A percentile compares a stretch with the other conserved stretches of the same genome.
These are phyloP conservation scores for Lithophane socia DNA, from an alignment of 2,888 invertebrate species.

Conservation along the genomic window DNA sequence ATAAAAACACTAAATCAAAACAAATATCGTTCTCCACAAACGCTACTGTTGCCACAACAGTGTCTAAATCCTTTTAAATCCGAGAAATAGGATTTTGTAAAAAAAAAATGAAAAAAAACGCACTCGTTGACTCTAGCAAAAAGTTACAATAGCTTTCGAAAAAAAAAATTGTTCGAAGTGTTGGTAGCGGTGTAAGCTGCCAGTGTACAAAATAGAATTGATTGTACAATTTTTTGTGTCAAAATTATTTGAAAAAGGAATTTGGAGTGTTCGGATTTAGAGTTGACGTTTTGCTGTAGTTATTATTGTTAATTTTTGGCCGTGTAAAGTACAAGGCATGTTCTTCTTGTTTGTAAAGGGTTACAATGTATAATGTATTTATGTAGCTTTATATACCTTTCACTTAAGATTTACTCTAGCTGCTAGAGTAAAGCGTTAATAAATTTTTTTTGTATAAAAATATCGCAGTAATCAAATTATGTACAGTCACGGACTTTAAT, in stretches of 20 bases:
- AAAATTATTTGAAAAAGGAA: conserved; percentile 72
- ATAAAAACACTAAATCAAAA: conserved; percentile 83
- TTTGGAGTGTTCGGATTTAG: conserved; percentile 73
- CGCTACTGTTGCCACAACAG: conserved; percentile 90
- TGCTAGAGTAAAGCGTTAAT: no score
- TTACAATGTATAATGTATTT: no score
- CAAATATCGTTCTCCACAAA: conserved; percentile 86
- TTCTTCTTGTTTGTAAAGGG: background rate
- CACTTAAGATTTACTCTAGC: background rate
- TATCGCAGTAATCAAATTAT: background rate
- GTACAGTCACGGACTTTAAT: no score
- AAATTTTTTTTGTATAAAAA: no score
- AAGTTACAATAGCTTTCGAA: conserved; percentile 80
- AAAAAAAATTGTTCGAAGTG: conserved; percentile 79
- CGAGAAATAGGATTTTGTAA: conserved; percentile 88
- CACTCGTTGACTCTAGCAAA: conserved; percentile 88
- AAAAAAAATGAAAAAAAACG: conserved; percentile 78
- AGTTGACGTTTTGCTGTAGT: conserved; percentile 53
- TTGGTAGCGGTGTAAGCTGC: conserved; percentile 84
- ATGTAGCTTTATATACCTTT: background rate
- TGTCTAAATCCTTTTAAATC: conserved; percentile 90
- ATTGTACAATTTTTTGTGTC: conserved; percentile 74
- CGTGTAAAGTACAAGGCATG: background rate
- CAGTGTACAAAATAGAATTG: conserved; percentile 85
- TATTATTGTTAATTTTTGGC: conserved; percentile 35